Conservation (phyloP, 2,113 vertebrate genomes). For the Chaetura pelagica region DNA sequence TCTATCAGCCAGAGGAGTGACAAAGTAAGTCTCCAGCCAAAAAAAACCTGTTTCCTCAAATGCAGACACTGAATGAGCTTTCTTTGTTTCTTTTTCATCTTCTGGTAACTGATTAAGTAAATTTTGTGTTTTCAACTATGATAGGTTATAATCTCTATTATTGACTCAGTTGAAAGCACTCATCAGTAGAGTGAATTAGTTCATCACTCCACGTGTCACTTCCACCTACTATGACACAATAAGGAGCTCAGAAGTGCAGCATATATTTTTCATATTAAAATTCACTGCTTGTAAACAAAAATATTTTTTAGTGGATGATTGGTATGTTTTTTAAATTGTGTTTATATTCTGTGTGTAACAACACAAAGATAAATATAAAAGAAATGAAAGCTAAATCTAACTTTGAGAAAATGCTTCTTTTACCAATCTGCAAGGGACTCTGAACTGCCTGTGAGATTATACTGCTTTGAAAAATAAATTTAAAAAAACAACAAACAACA, state of each 20-base stretch:
- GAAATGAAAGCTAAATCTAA: background rate
- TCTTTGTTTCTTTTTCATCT: background rate
- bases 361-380: background rate
- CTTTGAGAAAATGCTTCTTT: background rate
- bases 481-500: background rate
- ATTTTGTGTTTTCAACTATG: background rate
- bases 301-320: background rate
- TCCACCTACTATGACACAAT: background rate
- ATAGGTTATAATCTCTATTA: background rate
- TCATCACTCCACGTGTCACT: background rate
- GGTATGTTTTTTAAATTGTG: background rate
- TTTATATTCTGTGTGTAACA: background rate
- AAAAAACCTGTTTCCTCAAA: background rate
- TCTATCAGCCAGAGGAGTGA: background rate
- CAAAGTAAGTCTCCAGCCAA: background rate
- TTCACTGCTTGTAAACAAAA: background rate
- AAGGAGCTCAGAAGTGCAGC: background rate
- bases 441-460: background rate
- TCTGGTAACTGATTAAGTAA: background rate
- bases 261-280: constrained; percentile 11
- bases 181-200: background rate
- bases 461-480: background rate
- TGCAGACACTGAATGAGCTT: background rate
- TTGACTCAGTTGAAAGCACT: background rate
- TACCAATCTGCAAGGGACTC: background rate